Evolutionary conservation across 37 sponge, comb jelly and placozoan genomes (phyloP).

Genomic region (Corticium candelabrum): DNA sequence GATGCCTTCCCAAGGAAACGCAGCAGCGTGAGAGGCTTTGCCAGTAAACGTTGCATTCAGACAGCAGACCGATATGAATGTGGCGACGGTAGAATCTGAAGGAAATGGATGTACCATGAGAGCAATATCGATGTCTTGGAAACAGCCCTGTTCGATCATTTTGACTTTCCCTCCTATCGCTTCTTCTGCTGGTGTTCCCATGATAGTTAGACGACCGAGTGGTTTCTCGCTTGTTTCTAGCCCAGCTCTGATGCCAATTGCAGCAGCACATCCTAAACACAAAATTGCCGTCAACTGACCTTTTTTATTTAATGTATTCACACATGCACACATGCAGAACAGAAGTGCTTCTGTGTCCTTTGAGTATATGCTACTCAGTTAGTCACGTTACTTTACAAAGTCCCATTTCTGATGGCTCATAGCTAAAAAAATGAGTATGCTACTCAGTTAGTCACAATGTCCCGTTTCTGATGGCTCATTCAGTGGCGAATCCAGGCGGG

Average conservation of each 20-base stretch:
- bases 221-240: not conserved
- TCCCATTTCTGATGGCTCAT: no score
- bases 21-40: conserved; percentile 35
- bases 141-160: not conserved
- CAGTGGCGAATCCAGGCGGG: no score
- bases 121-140: conserved; percentile 13
- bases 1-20: conserved; percentile 60
- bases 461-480: no score
- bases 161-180: conserved; percentile 13
- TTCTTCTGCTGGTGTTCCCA: conserved; percentile 23
- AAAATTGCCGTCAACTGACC: no score
- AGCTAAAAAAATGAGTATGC: no score
- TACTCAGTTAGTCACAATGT: no score
- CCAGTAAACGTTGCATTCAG: conserved; percentile 29
- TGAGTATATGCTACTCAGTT: no score
- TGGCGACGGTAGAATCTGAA: conserved; percentile 3
- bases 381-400: no score
- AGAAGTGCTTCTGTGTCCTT: no score
- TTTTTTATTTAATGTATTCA: no score
- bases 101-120: conserved; percentile 14
- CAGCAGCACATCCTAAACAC: conserved; percentile 15
- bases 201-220: conserved; percentile 1
- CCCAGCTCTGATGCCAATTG: conserved; percentile 2
- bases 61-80: conserved; percentile 20
- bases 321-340: no score